Conservation (phyloP, 1,140 invertebrate genomes). For the Papilio aristodemus region DNA sequence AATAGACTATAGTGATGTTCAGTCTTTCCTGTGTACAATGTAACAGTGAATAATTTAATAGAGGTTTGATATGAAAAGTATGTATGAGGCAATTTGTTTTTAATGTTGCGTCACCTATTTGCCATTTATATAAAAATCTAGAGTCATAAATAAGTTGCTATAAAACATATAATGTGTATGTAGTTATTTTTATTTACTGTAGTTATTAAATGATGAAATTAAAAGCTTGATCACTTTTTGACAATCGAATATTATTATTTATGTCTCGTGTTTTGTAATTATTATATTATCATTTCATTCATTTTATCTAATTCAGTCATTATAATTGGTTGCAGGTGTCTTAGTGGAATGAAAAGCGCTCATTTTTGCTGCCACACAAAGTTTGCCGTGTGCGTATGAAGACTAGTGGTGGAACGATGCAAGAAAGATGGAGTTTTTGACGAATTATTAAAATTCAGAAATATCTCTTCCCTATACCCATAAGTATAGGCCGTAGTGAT, state of each 20-base stretch:
- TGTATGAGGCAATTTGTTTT: conserved; percentile 53
- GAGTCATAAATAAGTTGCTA: not conserved
- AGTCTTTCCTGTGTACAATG: conserved; percentile 5
- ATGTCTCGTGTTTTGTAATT: not conserved
- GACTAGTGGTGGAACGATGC: no score
- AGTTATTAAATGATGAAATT: conserved; percentile 1
- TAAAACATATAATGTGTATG: not conserved
- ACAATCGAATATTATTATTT: not conserved
- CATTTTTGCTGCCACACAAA: no score
- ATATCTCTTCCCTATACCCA: no score
- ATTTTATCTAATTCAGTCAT: no score
- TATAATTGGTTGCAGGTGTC: no score
- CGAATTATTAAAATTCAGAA: no score
- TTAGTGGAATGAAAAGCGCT: no score
- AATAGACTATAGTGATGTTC: conserved; percentile 3
- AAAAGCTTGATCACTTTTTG: not conserved
- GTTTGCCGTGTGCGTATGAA: no score
- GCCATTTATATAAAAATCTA: conserved; percentile 15
- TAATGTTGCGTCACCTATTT: conserved; percentile 50
- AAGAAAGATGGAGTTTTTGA: no score
- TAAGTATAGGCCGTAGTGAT: no score
- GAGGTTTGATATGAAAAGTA: conserved; percentile 26
- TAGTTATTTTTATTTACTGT: conserved; percentile 7
- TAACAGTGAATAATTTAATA: conserved; percentile 8
- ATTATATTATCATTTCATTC: no score